Evolutionary conservation across 2,888 invertebrate genomes (phyloP), one percentile per base, ranked within the genome.

Genomic region (Cheilosia pagana): DNA sequence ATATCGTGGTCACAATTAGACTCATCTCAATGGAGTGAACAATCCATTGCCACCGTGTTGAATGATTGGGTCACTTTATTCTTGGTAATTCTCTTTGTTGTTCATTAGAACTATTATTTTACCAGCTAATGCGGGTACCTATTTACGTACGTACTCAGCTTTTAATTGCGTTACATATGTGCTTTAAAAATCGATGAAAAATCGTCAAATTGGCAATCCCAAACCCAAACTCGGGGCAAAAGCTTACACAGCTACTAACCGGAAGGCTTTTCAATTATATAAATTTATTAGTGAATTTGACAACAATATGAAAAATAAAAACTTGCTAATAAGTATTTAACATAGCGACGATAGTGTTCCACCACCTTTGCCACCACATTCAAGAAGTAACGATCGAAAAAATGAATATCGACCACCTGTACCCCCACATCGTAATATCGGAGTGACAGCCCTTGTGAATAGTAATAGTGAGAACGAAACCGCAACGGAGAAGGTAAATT

Each of bases 361-460:
- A 35, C 93, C 93, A 62, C 93, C 93, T 21, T 89, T 93, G 67
- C 93, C 93, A 68, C 94, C 93, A 2, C 94, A 93, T 87, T 52
- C 75, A 25, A 75, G 85, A 62, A 62, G 41, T 43, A 75, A 12
- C 39, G 85, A 85, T 62, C 93, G 93, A 19, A 88, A 92, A 43
- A 94, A 94, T 88, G 96, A 96, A 87, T 97, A 97, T 92, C 94
- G 95, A 87, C 97, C 97, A 4, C 97, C 97, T n/a, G 96, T 97
- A 72, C 97, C 97, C 23, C 97, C 96, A 35, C 97, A 97, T 90
- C 93, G 97, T 87, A 96, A 95, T 92, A 94, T 96, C 43, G 94
- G 94, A 23, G 92, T 94, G 67, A 93, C 93, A 88, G 92, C 93
- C 43, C 94, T 94, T 89, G 93, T 93, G 88, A 91, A 75, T 55